phyloP scores from a whole-genome alignment of 2,797 vertebrate species.

The Pangasius sanitwongsei region DNA sequence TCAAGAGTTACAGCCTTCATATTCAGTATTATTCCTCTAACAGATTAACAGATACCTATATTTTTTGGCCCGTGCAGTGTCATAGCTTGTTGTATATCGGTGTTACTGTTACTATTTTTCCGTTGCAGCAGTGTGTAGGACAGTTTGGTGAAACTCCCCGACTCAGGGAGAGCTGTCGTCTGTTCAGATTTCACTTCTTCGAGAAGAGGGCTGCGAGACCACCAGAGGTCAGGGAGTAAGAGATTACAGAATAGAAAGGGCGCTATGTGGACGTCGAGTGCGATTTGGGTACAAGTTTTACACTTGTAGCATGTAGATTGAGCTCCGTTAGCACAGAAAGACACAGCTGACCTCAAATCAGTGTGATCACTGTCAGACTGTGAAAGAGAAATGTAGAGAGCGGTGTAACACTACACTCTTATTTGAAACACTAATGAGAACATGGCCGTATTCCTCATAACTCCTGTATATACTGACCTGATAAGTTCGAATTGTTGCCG shows the following conservation, averaged over 20 bases:
- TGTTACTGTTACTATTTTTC: slow-evolving; percentile 10
- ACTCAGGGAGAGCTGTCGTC: not conserved
- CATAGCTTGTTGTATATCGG: not conserved
- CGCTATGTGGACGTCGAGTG: not conserved
- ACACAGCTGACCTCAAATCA: not conserved
- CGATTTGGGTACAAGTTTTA: not conserved
- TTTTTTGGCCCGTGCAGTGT: slow-evolving; percentile 52
- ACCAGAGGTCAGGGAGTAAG: not conserved
- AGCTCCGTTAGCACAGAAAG: not conserved
- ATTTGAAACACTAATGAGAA: slow-evolving; percentile 33
- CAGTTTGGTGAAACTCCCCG: not conserved
- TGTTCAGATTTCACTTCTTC: not conserved
- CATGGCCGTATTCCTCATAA: not conserved
- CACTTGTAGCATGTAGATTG: not conserved
- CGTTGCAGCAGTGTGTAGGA: not conserved
- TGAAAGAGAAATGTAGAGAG: not conserved
- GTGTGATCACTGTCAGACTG: not conserved
- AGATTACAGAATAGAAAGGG: not conserved
- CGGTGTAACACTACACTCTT: slow-evolving; percentile 13
- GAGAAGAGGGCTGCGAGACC: not conserved
- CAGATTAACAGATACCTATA: slow-evolving; percentile 51
- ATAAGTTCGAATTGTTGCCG: not conserved
- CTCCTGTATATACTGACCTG: not conserved
- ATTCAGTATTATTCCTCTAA: slow-evolving; percentile 63
- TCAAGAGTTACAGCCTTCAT: slow-evolving; percentile 61